A percentile compares a stretch with the other conserved stretches of the same genome.
phyloP scores from a whole-genome alignment of 2,888 invertebrate species.

The Thecocarcelia acutangulata region DNA sequence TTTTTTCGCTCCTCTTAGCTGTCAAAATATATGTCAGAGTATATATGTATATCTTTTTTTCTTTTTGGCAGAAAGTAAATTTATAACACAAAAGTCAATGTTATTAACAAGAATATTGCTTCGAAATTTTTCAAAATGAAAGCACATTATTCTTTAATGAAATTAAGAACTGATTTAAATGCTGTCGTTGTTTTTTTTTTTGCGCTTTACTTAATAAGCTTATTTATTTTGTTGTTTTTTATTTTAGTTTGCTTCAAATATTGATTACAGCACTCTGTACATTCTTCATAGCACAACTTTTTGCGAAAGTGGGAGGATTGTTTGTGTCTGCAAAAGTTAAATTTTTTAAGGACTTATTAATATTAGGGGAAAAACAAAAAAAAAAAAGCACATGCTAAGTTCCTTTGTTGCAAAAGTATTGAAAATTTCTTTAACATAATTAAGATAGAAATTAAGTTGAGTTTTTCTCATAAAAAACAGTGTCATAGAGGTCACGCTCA shows the following conservation, averaged over 20 bases:
- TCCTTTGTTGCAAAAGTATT: no score
- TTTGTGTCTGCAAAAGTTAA: background rate
- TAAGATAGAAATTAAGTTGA: no score
- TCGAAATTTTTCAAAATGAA: slow-evolving; percentile 1
- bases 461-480: no score
- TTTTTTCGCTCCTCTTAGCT: background rate
- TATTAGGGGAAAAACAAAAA: background rate
- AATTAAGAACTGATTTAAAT: slow-evolving; percentile 47
- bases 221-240: slow-evolving; percentile 15
- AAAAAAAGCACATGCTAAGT: no score
- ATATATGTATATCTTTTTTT: background rate
- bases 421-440: no score
- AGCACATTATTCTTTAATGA: slow-evolving; percentile 5
- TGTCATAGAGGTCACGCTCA: no score
- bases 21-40: no score
- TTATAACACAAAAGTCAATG: slow-evolving; percentile 12
- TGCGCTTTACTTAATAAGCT: slow-evolving; percentile 11
- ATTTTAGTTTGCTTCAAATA: slow-evolving; percentile 22
- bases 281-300: background rate
- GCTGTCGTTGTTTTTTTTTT: slow-evolving; percentile 10
- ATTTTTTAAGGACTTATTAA: background rate
- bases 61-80: background rate
- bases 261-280: slow-evolving; percentile 35
- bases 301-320: background rate
- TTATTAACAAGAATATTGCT: slow-evolving; percentile 5